Evolutionary conservation across 2,797 vertebrate genomes (phyloP), one percentile per base, ranked within the genome.

Genomic region (Lemur catta): DNA sequence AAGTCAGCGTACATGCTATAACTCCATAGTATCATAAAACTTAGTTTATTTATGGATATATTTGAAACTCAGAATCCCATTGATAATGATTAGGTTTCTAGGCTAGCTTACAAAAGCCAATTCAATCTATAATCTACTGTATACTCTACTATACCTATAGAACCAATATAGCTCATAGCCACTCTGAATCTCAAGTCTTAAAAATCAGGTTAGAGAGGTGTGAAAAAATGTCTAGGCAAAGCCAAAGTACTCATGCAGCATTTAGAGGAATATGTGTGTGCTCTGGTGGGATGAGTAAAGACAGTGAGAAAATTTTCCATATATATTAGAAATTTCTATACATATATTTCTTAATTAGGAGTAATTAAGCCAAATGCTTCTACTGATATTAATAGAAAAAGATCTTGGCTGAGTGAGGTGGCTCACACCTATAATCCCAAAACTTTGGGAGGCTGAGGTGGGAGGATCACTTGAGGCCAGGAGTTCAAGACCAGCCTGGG

Each of bases 41-140:
- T 89, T 91, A 80, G 50, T 89, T 91, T 82, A 89, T 74, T 95
- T 85, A 81, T 86, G 12, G 91, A 93, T n/a, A 59, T 80, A 74
- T 59, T 28, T 93, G 50, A 48, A 95, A 87, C 18, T 88, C 46
- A 94, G 72, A 95, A 86, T 10, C n/a, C 28, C 57, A 89, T 0
- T 93, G 35, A 52, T 61, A 78, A 84, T 38, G 10, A 87, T 76
- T 59, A 81, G 48, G 57, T 89, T 85, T 85, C 74, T 61, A 86
- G 20, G 61, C 81, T 0, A 89, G 38, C 18, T 6, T 43, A 86
- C 35, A 63, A 84, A 96, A 93, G 50, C 35, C 22, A 63, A 11
- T 76, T 93, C 69, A 80, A 80, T 95, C 57, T 87, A 67, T 48
- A 75, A n/a, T 28, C 52, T 57, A 79, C 18, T 63, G 61, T 55